Conservation (phyloP, 2,888 invertebrate genomes). For the Dasypolia templi region DNA sequence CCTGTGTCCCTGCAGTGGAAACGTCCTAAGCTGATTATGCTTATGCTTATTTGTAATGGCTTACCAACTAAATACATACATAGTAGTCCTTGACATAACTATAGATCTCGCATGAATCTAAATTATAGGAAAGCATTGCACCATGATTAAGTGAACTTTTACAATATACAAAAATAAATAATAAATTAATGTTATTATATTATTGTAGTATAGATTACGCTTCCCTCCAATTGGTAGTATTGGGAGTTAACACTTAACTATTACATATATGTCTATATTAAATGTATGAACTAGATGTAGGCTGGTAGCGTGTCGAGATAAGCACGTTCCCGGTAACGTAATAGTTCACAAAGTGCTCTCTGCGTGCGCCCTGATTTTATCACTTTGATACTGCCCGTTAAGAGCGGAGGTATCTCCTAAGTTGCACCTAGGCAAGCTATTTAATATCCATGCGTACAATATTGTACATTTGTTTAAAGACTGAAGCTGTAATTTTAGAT, state of each 20-base stretch:
- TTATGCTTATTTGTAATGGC: too few species aligned
- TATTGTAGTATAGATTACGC: not conserved
- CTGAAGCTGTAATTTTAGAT: not conserved
- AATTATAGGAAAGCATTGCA: not conserved
- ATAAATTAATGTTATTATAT: not conserved
- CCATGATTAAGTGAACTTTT: not conserved
- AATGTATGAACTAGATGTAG: slow-evolving; percentile 13
- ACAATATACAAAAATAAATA: not conserved
- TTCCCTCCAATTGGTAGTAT: not conserved
- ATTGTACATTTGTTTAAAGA: slow-evolving; percentile 11
- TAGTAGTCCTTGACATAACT: not conserved
- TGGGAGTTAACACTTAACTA: not conserved
- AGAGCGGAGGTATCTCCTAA: slow-evolving; percentile 23
- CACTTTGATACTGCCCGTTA: slow-evolving; percentile 19
- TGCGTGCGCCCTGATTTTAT: slow-evolving; percentile 30
- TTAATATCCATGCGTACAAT: slow-evolving; percentile 7
- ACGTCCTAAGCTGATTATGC: too few species aligned
- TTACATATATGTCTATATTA: not conserved
- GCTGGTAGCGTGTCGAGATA: slow-evolving; percentile 36
- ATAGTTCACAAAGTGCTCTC: slow-evolving; percentile 36
- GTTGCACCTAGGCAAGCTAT: not conserved
- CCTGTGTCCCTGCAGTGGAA: too few species aligned
- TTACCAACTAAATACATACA: not conserved
- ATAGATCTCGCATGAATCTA: not conserved
- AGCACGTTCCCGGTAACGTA: slow-evolving; percentile 48